These are phyloP conservation scores for Perithous albicinctus DNA, from an alignment of 2,888 invertebrate species.

Conservation along the genomic window DNA sequence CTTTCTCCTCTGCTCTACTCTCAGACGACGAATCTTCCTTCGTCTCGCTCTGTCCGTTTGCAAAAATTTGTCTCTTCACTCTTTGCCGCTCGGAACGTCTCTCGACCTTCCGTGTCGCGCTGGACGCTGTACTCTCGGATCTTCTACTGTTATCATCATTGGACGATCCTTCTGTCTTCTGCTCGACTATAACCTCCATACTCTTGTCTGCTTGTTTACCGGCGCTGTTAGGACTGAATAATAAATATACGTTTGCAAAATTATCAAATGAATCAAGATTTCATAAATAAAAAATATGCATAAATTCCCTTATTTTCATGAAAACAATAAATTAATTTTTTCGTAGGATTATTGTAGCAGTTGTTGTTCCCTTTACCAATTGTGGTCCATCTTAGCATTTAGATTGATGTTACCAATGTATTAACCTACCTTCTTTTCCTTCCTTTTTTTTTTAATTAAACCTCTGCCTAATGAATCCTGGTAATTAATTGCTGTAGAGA, in stretches of 20 bases:
- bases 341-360: too few species aligned
- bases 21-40: constrained; percentile 71
- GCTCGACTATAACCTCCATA: constrained; percentile 77
- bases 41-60: constrained; percentile 80
- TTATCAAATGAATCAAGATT: not conserved
- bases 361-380: too few species aligned
- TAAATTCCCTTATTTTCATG: not conserved
- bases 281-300: not conserved
- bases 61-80: constrained; percentile 77
- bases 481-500: too few species aligned
- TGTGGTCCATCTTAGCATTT: too few species aligned
- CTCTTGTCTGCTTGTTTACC: constrained; percentile 73
- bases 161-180: constrained; percentile 51
- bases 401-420: too few species aligned
- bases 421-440: too few species aligned
- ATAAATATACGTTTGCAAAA: constrained; percentile 12
- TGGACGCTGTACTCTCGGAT: constrained; percentile 68
- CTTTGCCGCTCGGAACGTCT: constrained; percentile 81
- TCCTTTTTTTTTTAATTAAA: too few species aligned
- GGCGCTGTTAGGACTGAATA: constrained; percentile 72
- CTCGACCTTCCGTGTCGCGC: constrained; percentile 74
- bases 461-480: too few species aligned
- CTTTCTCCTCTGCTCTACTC: constrained; percentile 74
- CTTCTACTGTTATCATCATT: constrained; percentile 70
- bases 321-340: too few species aligned